Conservation (phyloP, 2,113 vertebrate species). For the Psephotus haematonotus region DNA sequence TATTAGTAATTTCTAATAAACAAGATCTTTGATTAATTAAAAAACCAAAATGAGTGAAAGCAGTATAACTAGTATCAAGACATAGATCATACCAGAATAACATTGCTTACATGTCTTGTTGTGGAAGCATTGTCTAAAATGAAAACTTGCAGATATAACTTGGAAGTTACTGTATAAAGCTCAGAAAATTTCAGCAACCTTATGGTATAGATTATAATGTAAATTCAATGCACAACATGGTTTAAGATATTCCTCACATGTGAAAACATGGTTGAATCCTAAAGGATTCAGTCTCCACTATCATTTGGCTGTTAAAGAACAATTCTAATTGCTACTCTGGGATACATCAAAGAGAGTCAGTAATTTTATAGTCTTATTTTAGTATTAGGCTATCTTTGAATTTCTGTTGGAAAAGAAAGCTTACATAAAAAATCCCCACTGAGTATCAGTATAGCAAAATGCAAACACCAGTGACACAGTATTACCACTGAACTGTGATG, state of each 20-base stretch:
- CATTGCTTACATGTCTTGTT: not conserved
- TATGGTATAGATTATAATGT: not conserved
- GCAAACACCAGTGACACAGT: not conserved
- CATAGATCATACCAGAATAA: not conserved
- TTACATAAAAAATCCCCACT: fast-evolving
- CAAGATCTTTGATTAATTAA: not conserved
- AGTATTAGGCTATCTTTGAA: not conserved
- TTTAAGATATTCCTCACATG: not conserved
- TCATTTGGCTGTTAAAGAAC: not conserved
- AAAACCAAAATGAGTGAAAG: not conserved
- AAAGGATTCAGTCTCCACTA: not conserved
- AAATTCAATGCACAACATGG: not conserved
- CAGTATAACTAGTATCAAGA: not conserved
- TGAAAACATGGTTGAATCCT: not conserved
- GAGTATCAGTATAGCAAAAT: not conserved
- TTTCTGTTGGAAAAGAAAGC: not conserved
- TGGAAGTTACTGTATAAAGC: not conserved
- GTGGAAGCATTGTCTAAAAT: not conserved
- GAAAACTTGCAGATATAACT: not conserved
- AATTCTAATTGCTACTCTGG: not conserved
- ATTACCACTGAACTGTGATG: not conserved
- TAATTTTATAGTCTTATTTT: not conserved
- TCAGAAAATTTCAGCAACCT: not conserved
- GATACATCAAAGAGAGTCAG: not conserved
- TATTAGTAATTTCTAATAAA: not conserved